phyloP scores from a whole-genome alignment of 1,140 invertebrate species.

The Drosophila sturtevanti region DNA sequence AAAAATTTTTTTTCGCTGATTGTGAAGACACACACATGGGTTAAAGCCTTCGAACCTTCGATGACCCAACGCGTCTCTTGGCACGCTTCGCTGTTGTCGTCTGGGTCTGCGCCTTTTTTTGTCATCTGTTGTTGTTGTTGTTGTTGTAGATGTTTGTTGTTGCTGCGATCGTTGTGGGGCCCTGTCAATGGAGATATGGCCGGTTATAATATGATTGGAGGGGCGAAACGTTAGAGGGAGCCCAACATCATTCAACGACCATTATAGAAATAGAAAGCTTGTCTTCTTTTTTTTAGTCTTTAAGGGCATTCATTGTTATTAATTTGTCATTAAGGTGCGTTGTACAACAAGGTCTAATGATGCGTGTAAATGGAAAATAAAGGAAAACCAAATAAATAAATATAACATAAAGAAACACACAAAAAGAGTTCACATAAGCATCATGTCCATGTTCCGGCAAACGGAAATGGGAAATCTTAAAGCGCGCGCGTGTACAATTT shows the following conservation, averaged over 20 bases:
- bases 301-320: conserved; percentile 57
- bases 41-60: conserved; percentile 32
- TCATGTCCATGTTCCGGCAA: conserved; percentile 8
- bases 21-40: conserved; percentile 18
- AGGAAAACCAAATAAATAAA: too few relatives aligned
- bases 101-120: conserved; percentile 18
- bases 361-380: conserved; percentile 72
- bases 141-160: conserved; percentile 11
- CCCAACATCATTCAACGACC: conserved; percentile 30
- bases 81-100: conserved; percentile 34
- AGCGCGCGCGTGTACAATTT: conserved; percentile 76
- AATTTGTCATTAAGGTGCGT: conserved; percentile 67
- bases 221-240: neutral
- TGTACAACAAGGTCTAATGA: conserved; percentile 73
- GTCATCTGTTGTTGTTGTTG: conserved; percentile 19
- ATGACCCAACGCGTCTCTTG: conserved; percentile 42
- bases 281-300: conserved; percentile 42
- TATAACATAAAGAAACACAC: conserved; percentile 3
- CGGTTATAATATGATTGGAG: conserved; percentile 5
- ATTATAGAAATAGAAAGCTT: conserved; percentile 75
- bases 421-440: neutral
- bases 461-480: conserved; percentile 38
- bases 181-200: conserved; percentile 50
- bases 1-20: neutral
- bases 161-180: conserved; percentile 44